Conservation (phyloP, 2,888 invertebrate species). For the Galerucella nymphaeae region DNA sequence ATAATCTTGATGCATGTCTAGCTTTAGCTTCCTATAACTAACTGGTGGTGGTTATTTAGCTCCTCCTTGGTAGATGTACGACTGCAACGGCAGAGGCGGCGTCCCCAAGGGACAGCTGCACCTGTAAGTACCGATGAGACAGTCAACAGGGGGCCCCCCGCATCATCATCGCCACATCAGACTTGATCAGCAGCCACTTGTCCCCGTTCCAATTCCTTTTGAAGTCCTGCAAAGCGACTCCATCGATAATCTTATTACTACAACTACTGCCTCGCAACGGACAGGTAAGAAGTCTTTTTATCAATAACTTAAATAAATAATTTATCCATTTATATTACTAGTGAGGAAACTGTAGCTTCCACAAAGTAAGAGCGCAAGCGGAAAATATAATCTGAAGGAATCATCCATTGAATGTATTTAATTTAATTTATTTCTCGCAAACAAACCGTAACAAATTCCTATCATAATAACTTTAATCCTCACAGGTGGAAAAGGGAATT, state of each 20-base stretch:
- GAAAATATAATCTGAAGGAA: too few relatives aligned
- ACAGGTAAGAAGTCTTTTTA: constrained; percentile 54
- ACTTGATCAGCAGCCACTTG: constrained; percentile 54
- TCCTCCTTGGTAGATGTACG: constrained; percentile 32
- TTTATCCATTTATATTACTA: too few relatives aligned
- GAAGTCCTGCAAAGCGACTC: constrained; percentile 57
- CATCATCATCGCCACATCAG: constrained; percentile 49
- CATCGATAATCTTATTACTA: constrained; percentile 60
- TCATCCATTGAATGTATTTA: neutral
- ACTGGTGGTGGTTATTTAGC: constrained; percentile 40
- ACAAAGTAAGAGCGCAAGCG: too few relatives aligned
- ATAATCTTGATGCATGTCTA: neutral
- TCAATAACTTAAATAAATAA: neutral
- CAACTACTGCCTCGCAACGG: constrained; percentile 60
- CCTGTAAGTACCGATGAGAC: constrained; percentile 40
- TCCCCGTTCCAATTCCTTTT: constrained; percentile 49
- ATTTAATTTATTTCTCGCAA: neutral
- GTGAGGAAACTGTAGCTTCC: too few relatives aligned
- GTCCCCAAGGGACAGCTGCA: constrained; percentile 31
- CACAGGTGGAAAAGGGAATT: constrained; percentile 10
- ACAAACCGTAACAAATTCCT: constrained; percentile 13
- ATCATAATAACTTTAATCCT: constrained; percentile 7
- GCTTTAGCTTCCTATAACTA: constrained; percentile 19
- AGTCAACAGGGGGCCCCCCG: constrained; percentile 55
- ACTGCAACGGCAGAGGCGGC: constrained; percentile 29